Evolutionary conservation across 92 coral and sea anemone genomes (phyloP), one percentile per base, ranked within the genome.

Genomic region (Porites rus): DNA sequence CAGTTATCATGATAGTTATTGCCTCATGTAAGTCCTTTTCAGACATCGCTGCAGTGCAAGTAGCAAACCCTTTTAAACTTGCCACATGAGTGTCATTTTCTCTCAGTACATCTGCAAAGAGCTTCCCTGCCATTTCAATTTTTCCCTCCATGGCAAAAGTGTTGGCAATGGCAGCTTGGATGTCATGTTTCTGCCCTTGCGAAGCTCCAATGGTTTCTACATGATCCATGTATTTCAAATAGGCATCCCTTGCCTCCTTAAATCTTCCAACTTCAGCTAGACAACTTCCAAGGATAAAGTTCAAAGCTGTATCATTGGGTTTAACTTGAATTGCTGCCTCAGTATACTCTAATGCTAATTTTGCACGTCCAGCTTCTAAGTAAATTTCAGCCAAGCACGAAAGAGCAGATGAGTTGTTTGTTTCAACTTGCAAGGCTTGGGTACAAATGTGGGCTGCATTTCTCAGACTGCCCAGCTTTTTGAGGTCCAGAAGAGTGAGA

Each of bases 371-470:
- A 0, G 92, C 88, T 51, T 88, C 77, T 6, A 51, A 74, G 50
- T 82, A 88, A 51, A 88, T 88, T 50, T 88, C 84, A 51, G 86
- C 92, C 38, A 88, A 61, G 22, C 88, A 85, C 24, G 86, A 73
- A 14, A 88, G 74, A 0, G 88, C 88, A 8, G 84, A 76, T 4
- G 74, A 67, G 80, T 83, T 83, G 0, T 83, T 83, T n/a, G 69
- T 84, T 8, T 83, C 80, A 5, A 74, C 84, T 59, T 65, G 51
- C 21, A 88, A 64, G 13, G 86, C 76, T 25, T 58, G 68, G 18
- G 84, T 65, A 67, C 86, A 88, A 14, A 88, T 74, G 60, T 71
- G 46, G 18, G 81, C 92, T 17, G 92, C 92, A 10, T 75, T 69
- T 10, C 67, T 76, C 19, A 83, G 50, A 24, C 80, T 88, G 10